Evolutionary conservation across 2,888 invertebrate species (phyloP), one percentile per base, ranked within the genome.

Genomic region (Volucella bombylans): DNA sequence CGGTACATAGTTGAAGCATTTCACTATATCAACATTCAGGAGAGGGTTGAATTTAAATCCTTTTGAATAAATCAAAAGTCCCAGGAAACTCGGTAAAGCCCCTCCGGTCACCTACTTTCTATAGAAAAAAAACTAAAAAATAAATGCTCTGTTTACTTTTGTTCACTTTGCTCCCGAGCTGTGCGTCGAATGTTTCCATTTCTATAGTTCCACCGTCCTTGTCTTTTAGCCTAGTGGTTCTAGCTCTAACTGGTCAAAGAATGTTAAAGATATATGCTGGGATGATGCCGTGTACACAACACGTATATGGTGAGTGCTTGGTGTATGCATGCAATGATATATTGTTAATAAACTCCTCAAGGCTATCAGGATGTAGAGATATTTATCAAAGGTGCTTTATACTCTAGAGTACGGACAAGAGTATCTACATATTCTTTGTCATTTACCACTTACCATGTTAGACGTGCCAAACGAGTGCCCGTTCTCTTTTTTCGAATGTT

Each of bases 31-130:
- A 31, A 12, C 23, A 45, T 31, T 55, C 45, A 69, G 47, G 55
- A 45, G 57, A 69, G 55, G 57, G 55, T 9, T 57, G 11, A 57
- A 69, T 49, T 47, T 6, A 47, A 69, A 49, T 38, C 55, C 47
- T 57, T 55, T 69, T 57, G 69, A 69, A 69, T 69, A 69, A 69
- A 69, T 69, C 57, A 69, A 69, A 69, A 68, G 54, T 54, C 18
- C 31, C 23, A 41, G 23, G 10, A 47, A 45, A 31, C 4, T 23
- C 0, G n/a, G 41, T 9, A 38, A 11, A 55, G 14, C 12, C 38
- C 69, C 50, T 68, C 15, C 11, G 68, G 68, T 45, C 68, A 38
- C 38, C 18, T 47, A 68, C 38, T 55, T 38, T 68, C 38, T 31
- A 11, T 14, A 14, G 8, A 41, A 54, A 12, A 45, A 50, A 11